These are phyloP conservation scores for Cantharis lateralis DNA, from an alignment of 2,888 invertebrate genomes.

Conservation along the genomic window DNA sequence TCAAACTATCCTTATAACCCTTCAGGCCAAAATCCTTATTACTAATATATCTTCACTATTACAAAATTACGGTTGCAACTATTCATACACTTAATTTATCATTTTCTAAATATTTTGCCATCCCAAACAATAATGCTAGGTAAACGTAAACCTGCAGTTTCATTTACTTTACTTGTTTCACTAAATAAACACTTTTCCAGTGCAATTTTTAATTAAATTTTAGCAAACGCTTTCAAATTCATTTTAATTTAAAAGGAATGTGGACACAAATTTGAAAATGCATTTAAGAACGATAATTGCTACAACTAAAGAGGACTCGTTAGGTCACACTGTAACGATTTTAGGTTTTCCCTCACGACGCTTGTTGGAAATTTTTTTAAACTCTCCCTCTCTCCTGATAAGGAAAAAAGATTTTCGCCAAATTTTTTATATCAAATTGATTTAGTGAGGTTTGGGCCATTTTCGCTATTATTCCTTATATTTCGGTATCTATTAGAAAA, in stretches of 20 bases:
- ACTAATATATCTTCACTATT: constrained; percentile 5
- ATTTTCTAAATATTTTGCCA: not conserved
- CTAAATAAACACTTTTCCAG: not conserved
- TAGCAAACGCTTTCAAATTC: not conserved
- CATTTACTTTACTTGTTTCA: not conserved
- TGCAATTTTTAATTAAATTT: not conserved
- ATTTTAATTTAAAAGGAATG: not conserved
- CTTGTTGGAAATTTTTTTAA: too few relatives aligned
- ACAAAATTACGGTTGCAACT: not conserved
- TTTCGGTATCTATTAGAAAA: too few relatives aligned
- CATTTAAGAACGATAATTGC: not conserved
- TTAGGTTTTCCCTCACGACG: too few relatives aligned
- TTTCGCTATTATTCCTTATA: too few relatives aligned
- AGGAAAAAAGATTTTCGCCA: too few relatives aligned
- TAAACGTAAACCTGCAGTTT: not conserved
- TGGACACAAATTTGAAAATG: not conserved
- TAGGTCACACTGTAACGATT: too few relatives aligned
- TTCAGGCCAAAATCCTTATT: constrained; percentile 14
- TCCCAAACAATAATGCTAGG: not conserved
- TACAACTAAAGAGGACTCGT: too few relatives aligned
- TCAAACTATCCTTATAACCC: constrained; percentile 31
- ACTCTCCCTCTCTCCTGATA: too few relatives aligned
- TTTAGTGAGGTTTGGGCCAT: too few relatives aligned
- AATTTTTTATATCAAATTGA: too few relatives aligned
- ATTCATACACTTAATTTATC: not conserved